A percentile compares a stretch with the other conserved stretches of the same genome.
Evolutionary conservation across 2,888 invertebrate genomes (phyloP).

Genomic region (Dexiosoma caninum): DNA sequence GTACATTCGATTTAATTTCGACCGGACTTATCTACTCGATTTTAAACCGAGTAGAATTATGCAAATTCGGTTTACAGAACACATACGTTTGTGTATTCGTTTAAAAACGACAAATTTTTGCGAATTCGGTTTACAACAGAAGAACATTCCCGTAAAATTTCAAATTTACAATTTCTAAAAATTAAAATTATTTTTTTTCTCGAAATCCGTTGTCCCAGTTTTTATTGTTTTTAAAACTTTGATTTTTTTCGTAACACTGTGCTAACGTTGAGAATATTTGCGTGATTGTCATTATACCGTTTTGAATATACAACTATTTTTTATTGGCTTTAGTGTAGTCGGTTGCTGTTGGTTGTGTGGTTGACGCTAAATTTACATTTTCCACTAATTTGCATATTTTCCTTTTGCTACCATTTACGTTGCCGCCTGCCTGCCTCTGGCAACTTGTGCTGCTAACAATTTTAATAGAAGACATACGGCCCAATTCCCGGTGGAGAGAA

Average conservation of each 20-base stretch:
- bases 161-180: too few relatives aligned
- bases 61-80: too few relatives aligned
- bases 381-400: conserved; percentile 75
- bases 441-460: conserved; percentile 48
- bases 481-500: conserved; percentile 1
- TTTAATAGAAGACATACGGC: conserved; percentile 37
- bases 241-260: conserved; percentile 10
- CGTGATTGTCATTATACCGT: conserved; percentile 54
- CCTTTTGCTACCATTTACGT: conserved; percentile 44
- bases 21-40: too few relatives aligned
- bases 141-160: too few relatives aligned
- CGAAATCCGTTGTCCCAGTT: too few relatives aligned
- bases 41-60: too few relatives aligned
- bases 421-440: conserved; percentile 42
- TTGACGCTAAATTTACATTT: conserved; percentile 71
- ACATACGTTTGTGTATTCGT: too few relatives aligned
- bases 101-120: too few relatives aligned
- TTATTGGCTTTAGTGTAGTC: neutral
- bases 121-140: too few relatives aligned
- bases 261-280: conserved; percentile 15
- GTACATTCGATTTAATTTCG: too few relatives aligned
- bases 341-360: conserved; percentile 48
- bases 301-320: conserved; percentile 10
- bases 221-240: too few relatives aligned
- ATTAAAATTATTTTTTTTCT: too few relatives aligned